These are phyloP conservation scores for Nomia melanderi DNA, from an alignment of 1,140 invertebrate genomes.

Conservation along the genomic window DNA sequence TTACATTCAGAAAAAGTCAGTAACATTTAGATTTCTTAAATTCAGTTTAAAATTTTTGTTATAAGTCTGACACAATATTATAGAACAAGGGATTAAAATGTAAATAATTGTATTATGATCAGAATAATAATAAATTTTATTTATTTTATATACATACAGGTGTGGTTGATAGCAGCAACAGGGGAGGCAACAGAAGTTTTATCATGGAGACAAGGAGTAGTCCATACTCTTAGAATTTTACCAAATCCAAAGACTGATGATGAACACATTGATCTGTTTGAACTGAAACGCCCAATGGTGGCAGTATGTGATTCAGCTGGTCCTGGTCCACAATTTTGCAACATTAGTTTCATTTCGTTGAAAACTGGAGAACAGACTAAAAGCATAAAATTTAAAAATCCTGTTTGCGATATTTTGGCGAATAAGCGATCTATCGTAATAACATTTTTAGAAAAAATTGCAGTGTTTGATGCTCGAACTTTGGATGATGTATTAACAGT, in stretches of 20 bases:
- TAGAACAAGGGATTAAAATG: too few species aligned
- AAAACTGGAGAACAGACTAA: conserved; percentile 93
- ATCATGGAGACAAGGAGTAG: conserved; percentile 93
- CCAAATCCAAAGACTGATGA: conserved; percentile 87
- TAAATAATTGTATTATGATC: too few species aligned
- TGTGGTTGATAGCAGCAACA: conserved; percentile 89
- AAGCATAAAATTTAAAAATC: conserved; percentile 95
- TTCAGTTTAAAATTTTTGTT: too few species aligned
- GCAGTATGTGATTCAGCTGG: conserved; percentile 92
- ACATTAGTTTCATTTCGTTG: conserved; percentile 94
- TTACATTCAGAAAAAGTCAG: too few species aligned
- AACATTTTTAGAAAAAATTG: conserved; percentile 93
- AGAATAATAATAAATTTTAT: too few species aligned
- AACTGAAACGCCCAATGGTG: conserved; percentile 90
- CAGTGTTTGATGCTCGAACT: conserved; percentile 93
- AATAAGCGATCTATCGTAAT: conserved; percentile 92
- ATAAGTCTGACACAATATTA: too few species aligned
- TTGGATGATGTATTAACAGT: conserved; percentile 93
- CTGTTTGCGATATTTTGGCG: conserved; percentile 92
- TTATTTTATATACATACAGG: conserved; percentile 74
- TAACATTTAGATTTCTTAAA: too few species aligned
- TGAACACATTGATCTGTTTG: conserved; percentile 84
- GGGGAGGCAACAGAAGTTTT: conserved; percentile 96
- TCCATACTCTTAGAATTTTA: conserved; percentile 90
- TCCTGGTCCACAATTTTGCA: conserved; percentile 91